Base-by-base conservation (phyloP, 2,113 vertebrate genomes). In the Mastomys coucha region DNA sequence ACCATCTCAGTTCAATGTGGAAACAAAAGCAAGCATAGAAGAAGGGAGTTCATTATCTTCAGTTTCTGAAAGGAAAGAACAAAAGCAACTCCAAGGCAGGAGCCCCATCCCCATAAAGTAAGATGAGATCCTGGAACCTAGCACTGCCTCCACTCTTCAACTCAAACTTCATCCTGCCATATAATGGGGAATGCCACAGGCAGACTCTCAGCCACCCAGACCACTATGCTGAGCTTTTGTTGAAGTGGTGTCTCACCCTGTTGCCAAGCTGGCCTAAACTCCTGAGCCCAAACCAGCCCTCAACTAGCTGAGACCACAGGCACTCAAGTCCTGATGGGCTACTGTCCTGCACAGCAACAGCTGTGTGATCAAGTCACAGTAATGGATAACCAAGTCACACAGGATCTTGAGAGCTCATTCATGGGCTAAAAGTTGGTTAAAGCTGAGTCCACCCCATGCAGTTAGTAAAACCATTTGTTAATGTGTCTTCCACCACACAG, bases 391-490 rank as follows among this genome's bases (percentile, higher is more conserved):
- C 67, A 45, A 80, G 28, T 81, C 75, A 60, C 31, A 77, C 16
- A 76, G 76, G 90, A 49, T 42, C 42, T 0, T 31, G 88, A 88
- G 56, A n/a, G 80, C 72, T 51, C 69, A 92, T 39, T n/a, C 88
- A 33, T 0, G 60, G 86, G 56, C 95, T 78, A 3, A 96, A 94
- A 98, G 97, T 97, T 51, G 33, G 91, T 63, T 96, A 97, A 67
- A 51, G 89, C 97, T 75, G 85, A 96, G 86, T 70, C 77, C 72
- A 91, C 63, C 97, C 97, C 97, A 97, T 98, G 98, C 98, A 97
- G 98, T 98, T 98, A 98, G 98, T 97, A 49, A 76, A 94, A 67
- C 69, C 97, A 80, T 69, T 63, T 73, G 88, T 97, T 97, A 88
- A 95, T 1, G 51, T 58, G 76, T 93, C 91, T 95, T 93, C 97